Evolutionary conservation across 2,888 invertebrate genomes (phyloP).

Genomic region (Melikaiella ostensackeni): DNA sequence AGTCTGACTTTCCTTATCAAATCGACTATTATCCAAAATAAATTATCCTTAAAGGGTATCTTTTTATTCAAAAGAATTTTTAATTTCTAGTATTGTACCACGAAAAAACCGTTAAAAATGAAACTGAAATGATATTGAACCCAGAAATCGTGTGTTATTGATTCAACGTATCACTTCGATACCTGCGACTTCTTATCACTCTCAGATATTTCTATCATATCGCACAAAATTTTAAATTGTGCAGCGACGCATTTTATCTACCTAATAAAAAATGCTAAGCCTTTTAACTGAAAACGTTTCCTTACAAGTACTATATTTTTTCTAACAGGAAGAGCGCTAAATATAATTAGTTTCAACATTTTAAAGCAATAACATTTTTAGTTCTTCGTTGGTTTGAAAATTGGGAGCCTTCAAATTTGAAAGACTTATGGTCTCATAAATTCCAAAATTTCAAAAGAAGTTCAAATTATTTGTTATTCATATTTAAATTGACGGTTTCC

Average conservation of each 20-base stretch:
- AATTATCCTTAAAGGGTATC: not conserved
- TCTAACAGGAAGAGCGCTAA: too few relatives aligned
- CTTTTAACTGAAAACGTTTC: not conserved
- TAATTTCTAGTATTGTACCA: not conserved
- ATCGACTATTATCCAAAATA: not conserved
- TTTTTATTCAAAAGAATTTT: not conserved
- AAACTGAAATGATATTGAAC: conserved; percentile 2
- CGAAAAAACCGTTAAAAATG: not conserved
- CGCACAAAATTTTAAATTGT: conserved; percentile 11
- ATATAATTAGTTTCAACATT: too few relatives aligned
- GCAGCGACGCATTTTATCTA: not conserved
- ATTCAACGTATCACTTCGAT: conserved; percentile 25
- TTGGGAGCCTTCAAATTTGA: too few relatives aligned
- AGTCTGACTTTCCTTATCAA: not conserved
- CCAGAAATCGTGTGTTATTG: conserved; percentile 16
- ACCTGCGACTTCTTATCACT: conserved; percentile 30
- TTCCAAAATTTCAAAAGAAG: too few relatives aligned
- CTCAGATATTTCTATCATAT: conserved; percentile 21
- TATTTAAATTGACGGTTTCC: too few relatives aligned
- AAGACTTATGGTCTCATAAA: too few relatives aligned
- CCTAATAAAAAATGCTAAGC: not conserved
- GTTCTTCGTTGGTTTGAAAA: too few relatives aligned
- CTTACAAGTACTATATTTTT: not conserved
- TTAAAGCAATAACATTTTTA: too few relatives aligned
- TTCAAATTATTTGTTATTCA: too few relatives aligned